Evolutionary conservation across 2,888 invertebrate genomes (phyloP).

Genomic region (Amphimallon solstitiale): DNA sequence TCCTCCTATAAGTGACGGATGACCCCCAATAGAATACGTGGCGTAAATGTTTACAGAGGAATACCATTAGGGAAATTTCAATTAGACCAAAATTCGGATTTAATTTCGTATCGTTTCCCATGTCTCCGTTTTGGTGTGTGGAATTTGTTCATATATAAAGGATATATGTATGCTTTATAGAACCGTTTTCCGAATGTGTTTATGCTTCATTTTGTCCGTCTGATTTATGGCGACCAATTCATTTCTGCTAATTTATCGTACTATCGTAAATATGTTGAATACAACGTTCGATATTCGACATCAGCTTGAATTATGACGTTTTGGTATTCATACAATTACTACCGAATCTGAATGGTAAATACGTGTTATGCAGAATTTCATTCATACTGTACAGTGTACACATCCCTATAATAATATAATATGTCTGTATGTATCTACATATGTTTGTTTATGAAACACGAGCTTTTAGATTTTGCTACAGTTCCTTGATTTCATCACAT

Average conservation of each 20-base stretch:
- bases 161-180: background rate
- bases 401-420: too few species aligned
- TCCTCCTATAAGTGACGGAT: conserved; percentile 61
- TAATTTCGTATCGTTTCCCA: conserved; percentile 32
- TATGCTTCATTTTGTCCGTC: conserved; percentile 33
- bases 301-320: conserved; percentile 31
- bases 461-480: too few species aligned
- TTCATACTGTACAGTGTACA: too few species aligned
- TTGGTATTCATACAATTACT: conserved; percentile 31
- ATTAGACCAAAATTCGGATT: conserved; percentile 53
- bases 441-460: too few species aligned
- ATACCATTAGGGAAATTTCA: conserved; percentile 64
- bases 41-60: conserved; percentile 61
- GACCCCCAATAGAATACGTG: conserved; percentile 57
- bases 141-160: background rate
- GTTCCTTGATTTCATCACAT: too few species aligned
- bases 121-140: conserved; percentile 6
- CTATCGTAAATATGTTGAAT: conserved; percentile 34
- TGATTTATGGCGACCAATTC: conserved; percentile 39
- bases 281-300: conserved; percentile 26
- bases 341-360: background rate
- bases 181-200: background rate
- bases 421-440: too few species aligned
- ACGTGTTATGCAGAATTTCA: too few species aligned
- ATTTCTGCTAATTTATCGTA: conserved; percentile 34